phyloP scores from a whole-genome alignment of 2,888 invertebrate species.

The Hirtodrosophila trivittata region DNA sequence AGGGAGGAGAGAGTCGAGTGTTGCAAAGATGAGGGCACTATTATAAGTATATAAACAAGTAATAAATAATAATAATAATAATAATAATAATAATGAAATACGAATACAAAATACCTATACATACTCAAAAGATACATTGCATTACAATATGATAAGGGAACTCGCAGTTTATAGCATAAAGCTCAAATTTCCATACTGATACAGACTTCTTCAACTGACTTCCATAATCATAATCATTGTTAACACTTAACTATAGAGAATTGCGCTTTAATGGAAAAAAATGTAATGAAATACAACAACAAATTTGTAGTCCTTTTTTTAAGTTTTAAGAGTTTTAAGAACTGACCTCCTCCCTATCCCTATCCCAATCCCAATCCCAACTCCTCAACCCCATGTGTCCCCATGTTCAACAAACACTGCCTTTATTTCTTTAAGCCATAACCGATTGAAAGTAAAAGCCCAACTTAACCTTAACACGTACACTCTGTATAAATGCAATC shows the following conservation, averaged over 20 bases:
- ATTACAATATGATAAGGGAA: conserved; percentile 57
- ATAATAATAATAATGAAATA: conserved; percentile 18
- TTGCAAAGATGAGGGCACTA: conserved; percentile 28
- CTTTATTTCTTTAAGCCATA: not conserved
- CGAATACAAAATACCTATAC: conserved; percentile 67
- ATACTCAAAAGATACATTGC: conserved; percentile 67
- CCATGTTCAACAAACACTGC: conserved; percentile 22
- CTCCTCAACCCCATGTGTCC: not conserved
- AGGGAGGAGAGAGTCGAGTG: conserved; percentile 47
- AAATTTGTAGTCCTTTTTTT: conserved; percentile 31
- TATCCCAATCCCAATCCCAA: not conserved
- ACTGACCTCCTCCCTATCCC: conserved; percentile 1
- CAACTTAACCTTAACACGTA: conserved; percentile 51
- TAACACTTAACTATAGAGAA: conserved; percentile 76
- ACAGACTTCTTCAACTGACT: conserved; percentile 76
- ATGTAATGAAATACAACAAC: conserved; percentile 19
- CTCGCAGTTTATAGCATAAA: conserved; percentile 53
- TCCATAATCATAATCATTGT: conserved; percentile 79
- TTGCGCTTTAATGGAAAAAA: conserved; percentile 61
- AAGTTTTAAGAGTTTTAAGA: not conserved
- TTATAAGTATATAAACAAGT: conserved; percentile 33
- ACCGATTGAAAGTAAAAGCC: conserved; percentile 13
- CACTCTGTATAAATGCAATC: conserved; percentile 78
- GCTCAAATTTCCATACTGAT: conserved; percentile 56
- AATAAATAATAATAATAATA: conserved; percentile 14